A percentile compares a stretch with the other conserved stretches of the same genome.
Conservation (phyloP, 2,797 vertebrate genomes). For the Anguilla marmorata region DNA sequence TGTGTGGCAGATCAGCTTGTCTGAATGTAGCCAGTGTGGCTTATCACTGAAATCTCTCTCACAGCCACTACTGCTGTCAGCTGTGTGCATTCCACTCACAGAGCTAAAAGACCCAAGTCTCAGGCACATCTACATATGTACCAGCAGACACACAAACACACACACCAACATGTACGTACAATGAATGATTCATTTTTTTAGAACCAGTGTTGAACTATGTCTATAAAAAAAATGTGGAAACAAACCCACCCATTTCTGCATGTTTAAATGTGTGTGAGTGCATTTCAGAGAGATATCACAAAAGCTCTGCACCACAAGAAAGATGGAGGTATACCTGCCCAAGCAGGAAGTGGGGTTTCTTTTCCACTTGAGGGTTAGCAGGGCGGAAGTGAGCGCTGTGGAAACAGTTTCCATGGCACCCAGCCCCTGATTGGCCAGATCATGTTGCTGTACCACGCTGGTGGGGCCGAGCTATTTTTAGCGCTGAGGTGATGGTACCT, state of each 20-base stretch:
- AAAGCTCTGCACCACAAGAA: neutral
- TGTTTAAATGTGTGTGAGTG: neutral
- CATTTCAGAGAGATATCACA: neutral
- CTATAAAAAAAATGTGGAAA: neutral
- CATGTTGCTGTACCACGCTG: neutral
- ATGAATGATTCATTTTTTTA: neutral
- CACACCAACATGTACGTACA: neutral
- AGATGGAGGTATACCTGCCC: neutral
- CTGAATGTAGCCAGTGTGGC: neutral
- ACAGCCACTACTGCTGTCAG: neutral
- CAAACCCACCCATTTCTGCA: neutral
- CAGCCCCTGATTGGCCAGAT: neutral
- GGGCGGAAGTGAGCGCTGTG: neutral
- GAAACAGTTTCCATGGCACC: neutral
- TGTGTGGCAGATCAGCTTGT: neutral
- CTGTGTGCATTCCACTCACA: neutral
- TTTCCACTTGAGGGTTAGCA: neutral
- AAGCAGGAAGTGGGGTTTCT: conserved; percentile 14
- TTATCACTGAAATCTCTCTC: neutral
- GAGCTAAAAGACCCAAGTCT: neutral
- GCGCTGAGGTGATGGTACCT: neutral
- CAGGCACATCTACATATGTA: neutral
- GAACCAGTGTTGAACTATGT: neutral
- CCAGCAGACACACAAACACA: neutral
- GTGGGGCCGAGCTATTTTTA: neutral